Percentiles rank a stretch among this genome's conserved stretches.
These are phyloP conservation scores for Drosophila acutilabella DNA, from an alignment of 2,888 invertebrate genomes.

Conservation along the genomic window DNA sequence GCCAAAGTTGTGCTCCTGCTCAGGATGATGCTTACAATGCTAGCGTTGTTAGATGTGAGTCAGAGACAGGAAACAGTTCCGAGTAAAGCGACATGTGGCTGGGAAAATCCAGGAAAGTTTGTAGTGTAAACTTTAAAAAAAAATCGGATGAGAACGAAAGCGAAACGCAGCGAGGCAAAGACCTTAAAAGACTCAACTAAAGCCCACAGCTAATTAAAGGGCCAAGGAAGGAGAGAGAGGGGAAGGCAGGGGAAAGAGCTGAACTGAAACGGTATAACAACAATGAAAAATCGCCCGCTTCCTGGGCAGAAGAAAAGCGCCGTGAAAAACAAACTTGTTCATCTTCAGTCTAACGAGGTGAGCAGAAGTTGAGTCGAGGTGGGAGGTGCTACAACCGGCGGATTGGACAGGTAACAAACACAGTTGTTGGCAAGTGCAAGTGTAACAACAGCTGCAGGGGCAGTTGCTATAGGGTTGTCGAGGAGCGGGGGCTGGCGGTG, in stretches of 20 bases:
- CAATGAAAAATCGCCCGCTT: constrained; percentile 76
- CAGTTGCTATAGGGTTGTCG: constrained; percentile 42
- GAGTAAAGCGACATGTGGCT: constrained; percentile 36
- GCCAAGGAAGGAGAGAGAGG: constrained; percentile 33
- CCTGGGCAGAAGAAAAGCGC: constrained; percentile 59
- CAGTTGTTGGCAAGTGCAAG: constrained; percentile 72
- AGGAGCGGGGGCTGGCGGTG: neutral
- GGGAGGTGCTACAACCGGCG: constrained; percentile 14
- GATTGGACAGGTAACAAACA: constrained; percentile 26
- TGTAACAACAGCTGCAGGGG: constrained; percentile 70
- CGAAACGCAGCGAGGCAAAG: constrained; percentile 42
- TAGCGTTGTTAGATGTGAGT: neutral
- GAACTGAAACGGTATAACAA: constrained; percentile 40
- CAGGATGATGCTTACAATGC: constrained; percentile 8
- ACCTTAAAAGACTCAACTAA: constrained; percentile 6
- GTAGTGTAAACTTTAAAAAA: constrained; percentile 16
- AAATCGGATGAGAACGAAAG: constrained; percentile 55
- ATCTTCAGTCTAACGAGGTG: constrained; percentile 71
- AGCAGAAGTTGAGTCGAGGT: constrained; percentile 35
- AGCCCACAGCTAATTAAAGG: constrained; percentile 68
- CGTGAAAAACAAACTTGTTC: constrained; percentile 72
- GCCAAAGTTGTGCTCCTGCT: constrained; percentile 19
- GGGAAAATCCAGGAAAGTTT: constrained; percentile 52
- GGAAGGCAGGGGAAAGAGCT: neutral
- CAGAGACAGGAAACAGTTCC: constrained; percentile 53